Conservation (phyloP, 2,888 invertebrate genomes). For the Tribolium freemani region DNA sequence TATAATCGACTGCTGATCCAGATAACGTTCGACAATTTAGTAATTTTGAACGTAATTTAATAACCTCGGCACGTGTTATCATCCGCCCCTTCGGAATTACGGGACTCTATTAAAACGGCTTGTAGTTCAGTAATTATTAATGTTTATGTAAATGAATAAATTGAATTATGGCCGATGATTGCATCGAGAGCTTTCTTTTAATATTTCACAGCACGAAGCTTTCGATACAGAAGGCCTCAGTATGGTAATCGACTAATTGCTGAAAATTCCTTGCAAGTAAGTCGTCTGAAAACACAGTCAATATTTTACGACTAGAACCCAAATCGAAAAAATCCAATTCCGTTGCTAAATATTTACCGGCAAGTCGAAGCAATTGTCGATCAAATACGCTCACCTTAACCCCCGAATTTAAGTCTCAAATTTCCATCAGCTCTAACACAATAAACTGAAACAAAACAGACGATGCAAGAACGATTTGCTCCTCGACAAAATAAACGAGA, state of each 20-base stretch:
- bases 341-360: not conserved
- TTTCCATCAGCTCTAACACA: slow-evolving; percentile 15
- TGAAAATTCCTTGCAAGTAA: not conserved
- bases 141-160: slow-evolving; percentile 38
- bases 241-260: slow-evolving; percentile 15
- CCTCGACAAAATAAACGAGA: slow-evolving; percentile 10
- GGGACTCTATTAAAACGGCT: slow-evolving; percentile 25
- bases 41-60: slow-evolving; percentile 38
- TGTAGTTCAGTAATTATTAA: slow-evolving; percentile 33
- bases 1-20: slow-evolving; percentile 24
- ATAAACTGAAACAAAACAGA: slow-evolving; percentile 26
- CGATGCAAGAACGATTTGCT: slow-evolving; percentile 21
- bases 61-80: slow-evolving; percentile 39
- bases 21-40: slow-evolving; percentile 32
- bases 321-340: not conserved
- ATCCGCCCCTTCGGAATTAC: slow-evolving; percentile 25
- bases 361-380: not conserved
- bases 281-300: not conserved
- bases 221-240: slow-evolving; percentile 5
- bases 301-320: not conserved
- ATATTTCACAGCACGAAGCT: slow-evolving; percentile 21
- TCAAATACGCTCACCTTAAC: not conserved
- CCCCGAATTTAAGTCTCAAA: not conserved
- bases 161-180: slow-evolving; percentile 37
- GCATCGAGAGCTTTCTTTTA: slow-evolving; percentile 29